Evolutionary conservation across 2,797 vertebrate species (phyloP), one percentile per base, ranked within the genome.

Genomic region (Hippopotamyrus pictus): DNA sequence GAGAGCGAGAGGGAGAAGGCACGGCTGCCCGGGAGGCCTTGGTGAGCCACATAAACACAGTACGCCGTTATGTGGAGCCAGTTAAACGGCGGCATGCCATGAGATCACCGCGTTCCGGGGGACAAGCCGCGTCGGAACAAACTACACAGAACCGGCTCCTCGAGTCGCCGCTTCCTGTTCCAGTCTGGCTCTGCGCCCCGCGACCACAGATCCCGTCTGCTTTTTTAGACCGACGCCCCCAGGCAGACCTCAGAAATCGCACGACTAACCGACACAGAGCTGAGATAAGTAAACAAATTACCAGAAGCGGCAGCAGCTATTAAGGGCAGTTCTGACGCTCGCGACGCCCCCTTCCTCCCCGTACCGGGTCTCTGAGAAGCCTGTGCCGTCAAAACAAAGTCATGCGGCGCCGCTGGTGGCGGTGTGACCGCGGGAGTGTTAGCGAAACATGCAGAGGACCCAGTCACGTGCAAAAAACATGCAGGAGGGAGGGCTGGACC

Each of bases 31-130:
- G 29, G 65, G 65, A 73, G 65, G 29, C 90, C 69, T 89, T 85
- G 29, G 65, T 17, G 87, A 90, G 87, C 88, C 69, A 53, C 89
- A 92, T 93, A 92, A 94, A 94, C 92, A 92, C 92, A 88, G 88
- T 86, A 90, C 90, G 93, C 89, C 91, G 90, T 94, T 92, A 94
- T 90, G 94, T 91, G 91, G 90, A 89, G 90, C 37, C 73, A 44
- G 73, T 79, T 8, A 19, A 79, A 44, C 17, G 37, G 37, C 73
- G 5, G 73, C 3, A 1, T n/a, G 37, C 73, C 73, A 46, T 79
- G 73, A 79, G 33, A 79, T 73, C 65, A 79, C 73, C 3, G 73
- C 73, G 73, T 79, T 79, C 73, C 0, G 17, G 73, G 29, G 73
- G 6, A 79, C 41, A 19, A 9, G 73, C 73, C 6, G 37, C 17